Conservation (phyloP, 2,888 invertebrate genomes). For the Lasioglossum vierecki region DNA sequence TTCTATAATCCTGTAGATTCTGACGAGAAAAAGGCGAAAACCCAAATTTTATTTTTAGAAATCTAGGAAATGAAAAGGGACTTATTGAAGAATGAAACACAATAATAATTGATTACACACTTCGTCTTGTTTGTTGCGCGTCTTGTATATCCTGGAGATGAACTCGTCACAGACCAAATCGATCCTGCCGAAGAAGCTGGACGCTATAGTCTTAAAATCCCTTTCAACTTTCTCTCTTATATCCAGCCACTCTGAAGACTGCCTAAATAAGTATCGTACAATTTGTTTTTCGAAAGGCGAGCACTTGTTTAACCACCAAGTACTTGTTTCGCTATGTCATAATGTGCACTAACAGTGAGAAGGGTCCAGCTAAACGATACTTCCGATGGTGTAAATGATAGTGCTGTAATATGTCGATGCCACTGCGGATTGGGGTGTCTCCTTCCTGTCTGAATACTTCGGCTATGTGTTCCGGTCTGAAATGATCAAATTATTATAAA, state of each 20-base stretch:
- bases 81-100: no score
- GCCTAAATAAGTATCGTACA: constrained; percentile 82
- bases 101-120: constrained; percentile 76
- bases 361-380: constrained; percentile 86
- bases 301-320: not conserved
- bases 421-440: constrained; percentile 86
- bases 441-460: constrained; percentile 87
- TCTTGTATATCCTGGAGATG: constrained; percentile 84
- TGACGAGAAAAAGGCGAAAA: no score
- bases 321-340: not conserved
- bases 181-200: constrained; percentile 77
- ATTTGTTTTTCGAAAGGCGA: not conserved
- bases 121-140: constrained; percentile 88
- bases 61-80: no score
- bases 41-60: no score
- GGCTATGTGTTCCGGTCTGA: constrained; percentile 87
- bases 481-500: not conserved
- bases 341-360: constrained; percentile 84
- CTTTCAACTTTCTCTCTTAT: constrained; percentile 85
- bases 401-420: constrained; percentile 87
- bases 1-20: no score
- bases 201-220: constrained; percentile 84
- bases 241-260: constrained; percentile 87
- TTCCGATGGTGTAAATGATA: constrained; percentile 87
- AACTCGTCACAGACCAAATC: constrained; percentile 83